phyloP scores from a whole-genome alignment of 1,140 invertebrate species.

The Bombus impatiens region DNA sequence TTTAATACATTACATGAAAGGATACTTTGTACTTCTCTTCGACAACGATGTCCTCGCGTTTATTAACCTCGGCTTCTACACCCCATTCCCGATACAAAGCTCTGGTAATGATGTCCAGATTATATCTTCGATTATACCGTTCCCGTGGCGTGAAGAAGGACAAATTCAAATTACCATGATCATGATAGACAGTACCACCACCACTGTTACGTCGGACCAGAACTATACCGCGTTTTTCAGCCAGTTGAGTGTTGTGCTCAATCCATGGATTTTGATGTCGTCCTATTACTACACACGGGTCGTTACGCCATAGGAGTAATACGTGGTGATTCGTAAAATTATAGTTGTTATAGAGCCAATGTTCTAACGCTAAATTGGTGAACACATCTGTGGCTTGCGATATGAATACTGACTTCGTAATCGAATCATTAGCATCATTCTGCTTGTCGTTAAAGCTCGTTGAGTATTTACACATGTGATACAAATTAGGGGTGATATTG shows the following conservation, averaged over 20 bases:
- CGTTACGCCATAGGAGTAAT: slow-evolving; percentile 95
- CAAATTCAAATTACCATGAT: slow-evolving; percentile 95
- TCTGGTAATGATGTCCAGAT: slow-evolving; percentile 92
- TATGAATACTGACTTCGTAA: slow-evolving; percentile 93
- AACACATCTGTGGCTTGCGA: slow-evolving; percentile 95
- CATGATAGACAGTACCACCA: slow-evolving; percentile 98
- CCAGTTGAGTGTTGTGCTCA: slow-evolving; percentile 90
- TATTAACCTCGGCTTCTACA: slow-evolving; percentile 88
- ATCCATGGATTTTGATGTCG: slow-evolving; percentile 98
- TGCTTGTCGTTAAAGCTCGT: slow-evolving; percentile 31
- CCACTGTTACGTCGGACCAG: slow-evolving; percentile 95
- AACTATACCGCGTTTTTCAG: slow-evolving; percentile 85
- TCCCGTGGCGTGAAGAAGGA: slow-evolving; percentile 93
- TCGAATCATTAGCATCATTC: slow-evolving; percentile 74
- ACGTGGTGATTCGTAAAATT: slow-evolving; percentile 92
- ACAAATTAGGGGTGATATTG: not conserved
- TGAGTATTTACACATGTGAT: not conserved
- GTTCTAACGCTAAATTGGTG: slow-evolving; percentile 95
- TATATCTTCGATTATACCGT: slow-evolving; percentile 91
- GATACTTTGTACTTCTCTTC: slow-evolving; percentile 91
- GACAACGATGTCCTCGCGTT: slow-evolving; percentile 92
- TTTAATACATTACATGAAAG: slow-evolving; percentile 59
- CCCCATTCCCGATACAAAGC: slow-evolving; percentile 91
- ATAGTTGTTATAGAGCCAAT: slow-evolving; percentile 95
- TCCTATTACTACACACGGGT: slow-evolving; percentile 97